Conservation (phyloP, 2,888 invertebrate species). For the Acleris holmiana region DNA sequence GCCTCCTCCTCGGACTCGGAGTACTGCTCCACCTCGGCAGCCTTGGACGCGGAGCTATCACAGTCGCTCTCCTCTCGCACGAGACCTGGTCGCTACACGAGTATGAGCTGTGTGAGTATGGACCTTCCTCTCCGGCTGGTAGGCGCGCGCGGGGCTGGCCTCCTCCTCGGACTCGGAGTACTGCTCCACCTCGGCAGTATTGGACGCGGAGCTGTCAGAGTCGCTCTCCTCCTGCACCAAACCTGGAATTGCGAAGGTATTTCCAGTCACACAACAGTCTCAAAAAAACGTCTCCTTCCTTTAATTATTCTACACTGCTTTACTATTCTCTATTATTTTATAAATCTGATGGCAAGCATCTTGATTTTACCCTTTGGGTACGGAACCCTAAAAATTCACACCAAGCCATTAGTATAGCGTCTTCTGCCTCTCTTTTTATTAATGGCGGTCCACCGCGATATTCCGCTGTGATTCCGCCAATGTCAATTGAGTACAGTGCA, state of each 20-base stretch:
- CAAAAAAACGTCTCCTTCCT: no score
- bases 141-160: slow-evolving; percentile 27
- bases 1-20: slow-evolving; percentile 58
- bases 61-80: slow-evolving; percentile 62
- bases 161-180: slow-evolving; percentile 63
- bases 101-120: slow-evolving; percentile 4
- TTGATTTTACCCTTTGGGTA: no score
- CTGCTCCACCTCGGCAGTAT: slow-evolving; percentile 47
- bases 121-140: slow-evolving; percentile 41
- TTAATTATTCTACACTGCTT: no score
- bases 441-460: no score
- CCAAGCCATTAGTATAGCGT: no score
- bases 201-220: slow-evolving; percentile 55
- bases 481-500: no score
- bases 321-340: no score
- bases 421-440: no score
- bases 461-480: no score
- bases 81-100: slow-evolving; percentile 50
- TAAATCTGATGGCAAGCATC: no score
- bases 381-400: no score
- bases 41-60: slow-evolving; percentile 55
- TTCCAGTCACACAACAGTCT: no score
- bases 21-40: slow-evolving; percentile 52
- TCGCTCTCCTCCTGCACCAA: slow-evolving; percentile 65
- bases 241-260: slow-evolving; percentile 48